Conservation (phyloP, 2,113 vertebrate species). For the Carlito syrichta region DNA sequence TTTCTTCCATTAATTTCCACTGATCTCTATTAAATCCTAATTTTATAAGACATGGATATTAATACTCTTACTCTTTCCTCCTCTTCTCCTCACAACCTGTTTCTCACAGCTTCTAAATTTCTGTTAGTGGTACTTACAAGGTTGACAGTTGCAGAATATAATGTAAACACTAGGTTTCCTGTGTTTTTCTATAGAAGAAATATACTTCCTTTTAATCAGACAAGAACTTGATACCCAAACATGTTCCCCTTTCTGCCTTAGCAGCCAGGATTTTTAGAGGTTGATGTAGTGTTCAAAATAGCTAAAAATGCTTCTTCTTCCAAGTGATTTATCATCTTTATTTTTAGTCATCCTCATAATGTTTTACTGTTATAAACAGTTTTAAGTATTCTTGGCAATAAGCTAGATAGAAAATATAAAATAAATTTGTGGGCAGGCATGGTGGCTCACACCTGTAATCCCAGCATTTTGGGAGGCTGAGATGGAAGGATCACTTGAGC, state of each 20-base stretch:
- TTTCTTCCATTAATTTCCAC: constrained; percentile 4
- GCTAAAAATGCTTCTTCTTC: constrained; percentile 31
- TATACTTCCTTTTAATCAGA: constrained; percentile 33
- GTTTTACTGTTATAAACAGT: constrained; percentile 45
- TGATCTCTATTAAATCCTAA: not conserved
- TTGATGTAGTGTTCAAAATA: constrained; percentile 26
- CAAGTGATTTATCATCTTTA: constrained; percentile 18
- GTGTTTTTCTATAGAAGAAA: constrained; percentile 45
- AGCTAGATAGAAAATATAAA: constrained; percentile 15
- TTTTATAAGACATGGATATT: not conserved
- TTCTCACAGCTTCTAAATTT: constrained; percentile 41
- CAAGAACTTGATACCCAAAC: not conserved
- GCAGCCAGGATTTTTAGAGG: constrained; percentile 14
- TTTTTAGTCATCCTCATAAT: not conserved
- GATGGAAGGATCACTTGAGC: not conserved
- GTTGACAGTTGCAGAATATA: constrained; percentile 30
- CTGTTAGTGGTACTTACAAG: not conserved
- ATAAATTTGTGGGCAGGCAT: not conserved
- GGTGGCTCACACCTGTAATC: not conserved
- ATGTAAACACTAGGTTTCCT: constrained; percentile 46
- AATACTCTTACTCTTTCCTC: not conserved
- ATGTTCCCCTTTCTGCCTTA: constrained; percentile 45
- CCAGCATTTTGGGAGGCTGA: not conserved
- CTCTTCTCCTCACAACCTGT: not conserved
- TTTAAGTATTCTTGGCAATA: constrained; percentile 50